Conservation (phyloP, 2,113 vertebrate species). For the Puma concolor region DNA sequence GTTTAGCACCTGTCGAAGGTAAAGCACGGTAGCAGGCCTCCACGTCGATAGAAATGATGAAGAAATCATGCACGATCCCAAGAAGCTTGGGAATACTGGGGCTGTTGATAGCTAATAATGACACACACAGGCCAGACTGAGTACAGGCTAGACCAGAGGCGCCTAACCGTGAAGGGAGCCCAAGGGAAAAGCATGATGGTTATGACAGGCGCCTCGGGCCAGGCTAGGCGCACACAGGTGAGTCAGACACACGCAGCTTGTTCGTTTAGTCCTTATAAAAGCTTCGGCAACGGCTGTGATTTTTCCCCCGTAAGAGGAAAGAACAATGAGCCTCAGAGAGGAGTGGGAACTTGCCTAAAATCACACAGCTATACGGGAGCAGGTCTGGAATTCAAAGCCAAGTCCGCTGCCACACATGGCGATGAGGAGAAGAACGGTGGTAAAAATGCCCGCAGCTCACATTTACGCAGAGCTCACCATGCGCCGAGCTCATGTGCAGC, state of each 20-base stretch:
- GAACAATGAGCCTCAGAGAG: background rate
- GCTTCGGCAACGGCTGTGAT: background rate
- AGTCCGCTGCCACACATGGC: background rate
- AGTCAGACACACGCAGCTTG: accelerated
- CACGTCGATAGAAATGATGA: background rate
- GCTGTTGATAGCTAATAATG: accelerated
- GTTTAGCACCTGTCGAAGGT: accelerated
- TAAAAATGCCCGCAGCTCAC: accelerated
- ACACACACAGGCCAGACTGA: background rate
- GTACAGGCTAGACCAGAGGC: background rate
- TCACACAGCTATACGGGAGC: background rate
- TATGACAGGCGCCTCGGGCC: background rate
- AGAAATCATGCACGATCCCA: background rate
- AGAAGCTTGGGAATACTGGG: background rate
- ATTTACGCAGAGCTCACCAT: background rate
- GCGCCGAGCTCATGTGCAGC: background rate
- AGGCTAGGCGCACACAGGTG: background rate
- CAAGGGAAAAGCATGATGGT: accelerated
- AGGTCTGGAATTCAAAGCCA: background rate
- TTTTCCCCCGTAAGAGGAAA: background rate
- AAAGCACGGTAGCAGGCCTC: background rate
- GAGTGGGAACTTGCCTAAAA: background rate
- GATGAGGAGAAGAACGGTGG: background rate
- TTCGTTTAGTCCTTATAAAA: background rate
- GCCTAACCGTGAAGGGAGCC: background rate